Base-by-base conservation (phyloP, 2,888 invertebrate species). In the Lasioglossum leucozonium region DNA sequence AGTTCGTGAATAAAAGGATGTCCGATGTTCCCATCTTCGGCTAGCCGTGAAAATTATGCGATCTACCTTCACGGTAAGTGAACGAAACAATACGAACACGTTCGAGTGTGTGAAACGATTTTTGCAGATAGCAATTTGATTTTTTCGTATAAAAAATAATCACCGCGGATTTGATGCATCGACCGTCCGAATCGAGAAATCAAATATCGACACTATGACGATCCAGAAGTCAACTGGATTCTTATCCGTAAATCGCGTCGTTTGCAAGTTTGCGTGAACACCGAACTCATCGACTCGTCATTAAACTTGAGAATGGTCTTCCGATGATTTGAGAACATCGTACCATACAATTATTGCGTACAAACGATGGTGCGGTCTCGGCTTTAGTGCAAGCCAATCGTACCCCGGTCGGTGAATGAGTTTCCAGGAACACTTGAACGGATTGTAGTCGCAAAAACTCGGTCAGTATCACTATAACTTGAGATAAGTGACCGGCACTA, bases 51-150 rank as follows among this genome's bases (percentile, higher is more conserved):
- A 67, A 77, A 77, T 37, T 47, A 77, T 77, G 76, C 67, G 76
- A 77, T 77, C 76, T 77, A 47, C 67, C 47, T 77, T 67, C 67
- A 77, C 30, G 76, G 76, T 77, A 47, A 77, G 76, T 67, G 47
- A 10, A 18, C 67, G 1, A 62, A 34, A 34, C 34, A 34, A 34
- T 65, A 2, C 4, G 4, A 3, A 13, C 58, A 13, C 4, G 5
- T 26, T 26, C 58, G 13, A 22, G 3, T 0, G 51, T 51, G 51
- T 10, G 51, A 51, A 51, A 10, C 0, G 51, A n/a, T 51, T 51
- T 51, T 26, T 58, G 26, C 58, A 58, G 26, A 5, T 26, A 26
- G 2, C 26, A 26, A 26, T 26, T 11, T 13, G 13, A 58, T 58
- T 26, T 58, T 26, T 22, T 8, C 51, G 3, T 51, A 22, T n/a